Percentiles rank a stretch among this genome's conserved stretches.
These are phyloP conservation scores for Petrocephalus zakoni DNA, from an alignment of 2,113 vertebrate species.

Conservation along the genomic window DNA sequence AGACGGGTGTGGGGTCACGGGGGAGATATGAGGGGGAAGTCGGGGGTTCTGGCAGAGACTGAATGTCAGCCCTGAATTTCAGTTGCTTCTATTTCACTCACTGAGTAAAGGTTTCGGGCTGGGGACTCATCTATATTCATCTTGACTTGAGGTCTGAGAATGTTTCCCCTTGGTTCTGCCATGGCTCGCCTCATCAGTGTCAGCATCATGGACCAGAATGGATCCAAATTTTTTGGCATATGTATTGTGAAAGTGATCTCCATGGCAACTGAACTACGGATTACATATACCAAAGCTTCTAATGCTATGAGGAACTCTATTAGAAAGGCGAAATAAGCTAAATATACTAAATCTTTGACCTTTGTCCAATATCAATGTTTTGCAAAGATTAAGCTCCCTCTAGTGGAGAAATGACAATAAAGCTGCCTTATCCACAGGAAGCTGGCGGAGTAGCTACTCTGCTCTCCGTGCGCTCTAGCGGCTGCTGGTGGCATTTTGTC, in stretches of 20 bases:
- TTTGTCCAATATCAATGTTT: conserved; percentile 25
- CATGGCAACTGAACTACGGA: neutral
- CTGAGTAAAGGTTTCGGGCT: neutral
- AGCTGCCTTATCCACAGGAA: neutral
- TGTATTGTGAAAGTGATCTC: neutral
- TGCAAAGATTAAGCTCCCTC: conserved; percentile 46
- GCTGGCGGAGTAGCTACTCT: neutral
- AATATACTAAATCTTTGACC: conserved; percentile 33
- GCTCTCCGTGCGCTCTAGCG: neutral
- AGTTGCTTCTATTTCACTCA: neutral
- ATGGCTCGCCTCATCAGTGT: neutral
- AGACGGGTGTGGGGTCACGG: conserved; percentile 27
- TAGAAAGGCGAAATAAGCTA: neutral
- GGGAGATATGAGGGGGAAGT: neutral
- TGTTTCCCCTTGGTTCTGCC: neutral
- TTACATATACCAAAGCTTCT: neutral
- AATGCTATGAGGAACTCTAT: neutral
- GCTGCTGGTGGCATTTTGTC: neutral
- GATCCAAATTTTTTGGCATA: neutral
- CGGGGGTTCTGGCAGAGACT: conserved; percentile 8
- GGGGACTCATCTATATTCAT: neutral
- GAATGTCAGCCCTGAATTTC: neutral
- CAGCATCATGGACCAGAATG: neutral
- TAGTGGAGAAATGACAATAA: conserved; percentile 39
- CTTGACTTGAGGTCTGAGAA: neutral